Evolutionary conservation across 2,797 vertebrate species (phyloP), one percentile per base, ranked within the genome.

Genomic region (Loriculus beryllinus): DNA sequence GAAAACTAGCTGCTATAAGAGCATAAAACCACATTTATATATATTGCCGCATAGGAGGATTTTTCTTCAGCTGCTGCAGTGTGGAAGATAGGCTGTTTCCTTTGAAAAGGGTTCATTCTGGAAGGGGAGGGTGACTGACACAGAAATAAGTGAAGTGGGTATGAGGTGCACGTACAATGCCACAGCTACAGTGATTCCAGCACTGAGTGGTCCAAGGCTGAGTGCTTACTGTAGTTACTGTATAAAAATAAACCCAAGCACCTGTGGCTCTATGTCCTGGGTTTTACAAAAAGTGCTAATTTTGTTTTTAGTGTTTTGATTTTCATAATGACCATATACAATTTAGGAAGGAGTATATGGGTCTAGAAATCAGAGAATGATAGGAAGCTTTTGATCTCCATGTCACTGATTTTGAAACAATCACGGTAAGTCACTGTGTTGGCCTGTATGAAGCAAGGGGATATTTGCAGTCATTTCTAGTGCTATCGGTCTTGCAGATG

Each of bases 1-100:
- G 96, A 97, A 97, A 98, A 97, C 97, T 97, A 97, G 97, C 97
- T 98, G 97, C 97, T 96, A 91, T 97, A 97, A 96, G 93, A 97
- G 96, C 97, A 96, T 63, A 62, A 95, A 97, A 59, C 52, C 77
- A 86, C 88, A 88, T 96, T 96, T 96, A n/a, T 96, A 97, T 96
- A 96, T 89, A 95, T 95, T 96, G 91, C 93, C 90, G 68, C 56
- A 88, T 74, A 68, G 87, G 74, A 94, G 74, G 82, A 96, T 93
- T 94, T 97, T 96, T 92, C 74, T 92, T 82, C 71, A 39, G 91
- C 92, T 97, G 67, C 94, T 96, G 89, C 88, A 76, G 90, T 72
- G 77, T 52, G 81, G 59, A 85, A 96, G 97, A 97, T 97, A 97
- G 97, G 93, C 91, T 94, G 74, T 86, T 97, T 94, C 95, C 83